Percentiles rank a stretch among this genome's conserved stretches.
These are phyloP conservation scores for Cheumatopsyche charites DNA, from an alignment of 1,140 invertebrate species.

Conservation along the genomic window DNA sequence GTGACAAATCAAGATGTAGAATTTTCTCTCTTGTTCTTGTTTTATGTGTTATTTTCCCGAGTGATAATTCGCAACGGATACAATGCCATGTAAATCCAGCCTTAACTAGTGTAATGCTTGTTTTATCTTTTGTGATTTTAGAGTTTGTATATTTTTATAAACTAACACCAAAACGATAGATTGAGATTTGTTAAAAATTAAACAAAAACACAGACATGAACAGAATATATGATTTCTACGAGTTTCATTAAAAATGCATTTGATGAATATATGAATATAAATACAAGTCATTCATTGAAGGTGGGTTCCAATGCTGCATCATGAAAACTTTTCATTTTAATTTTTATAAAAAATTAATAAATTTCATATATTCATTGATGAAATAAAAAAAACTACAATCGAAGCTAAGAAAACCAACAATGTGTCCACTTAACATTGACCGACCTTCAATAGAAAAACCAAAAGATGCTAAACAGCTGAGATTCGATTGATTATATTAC, in stretches of 20 bases:
- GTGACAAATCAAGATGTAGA: too few relatives aligned
- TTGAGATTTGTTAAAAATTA: too few relatives aligned
- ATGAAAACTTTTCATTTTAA: neutral
- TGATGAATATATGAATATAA: neutral
- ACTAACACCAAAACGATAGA: too few relatives aligned
- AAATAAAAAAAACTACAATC: slow-evolving; percentile 1
- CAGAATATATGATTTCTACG: neutral
- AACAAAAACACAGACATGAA: too few relatives aligned
- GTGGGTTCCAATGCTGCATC: neutral
- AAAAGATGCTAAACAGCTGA: slow-evolving; percentile 10
- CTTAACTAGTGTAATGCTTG: too few relatives aligned
- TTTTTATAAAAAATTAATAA: neutral
- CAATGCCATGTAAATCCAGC: too few relatives aligned
- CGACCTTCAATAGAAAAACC: slow-evolving; percentile 18
- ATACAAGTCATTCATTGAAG: neutral
- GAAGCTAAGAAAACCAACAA: too few relatives aligned
- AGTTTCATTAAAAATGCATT: neutral
- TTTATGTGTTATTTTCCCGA: too few relatives aligned
- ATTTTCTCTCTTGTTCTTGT: too few relatives aligned
- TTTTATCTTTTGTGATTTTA: too few relatives aligned
- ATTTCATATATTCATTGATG: neutral
- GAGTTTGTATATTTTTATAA: too few relatives aligned
- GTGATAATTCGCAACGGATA: too few relatives aligned
- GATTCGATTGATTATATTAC: slow-evolving; percentile 15
- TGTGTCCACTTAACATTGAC: slow-evolving; percentile 8